Percentiles rank a stretch among this genome's conserved stretches.
Evolutionary conservation across 2,797 vertebrate genomes (phyloP).

Genomic region (Poecile montanus): DNA sequence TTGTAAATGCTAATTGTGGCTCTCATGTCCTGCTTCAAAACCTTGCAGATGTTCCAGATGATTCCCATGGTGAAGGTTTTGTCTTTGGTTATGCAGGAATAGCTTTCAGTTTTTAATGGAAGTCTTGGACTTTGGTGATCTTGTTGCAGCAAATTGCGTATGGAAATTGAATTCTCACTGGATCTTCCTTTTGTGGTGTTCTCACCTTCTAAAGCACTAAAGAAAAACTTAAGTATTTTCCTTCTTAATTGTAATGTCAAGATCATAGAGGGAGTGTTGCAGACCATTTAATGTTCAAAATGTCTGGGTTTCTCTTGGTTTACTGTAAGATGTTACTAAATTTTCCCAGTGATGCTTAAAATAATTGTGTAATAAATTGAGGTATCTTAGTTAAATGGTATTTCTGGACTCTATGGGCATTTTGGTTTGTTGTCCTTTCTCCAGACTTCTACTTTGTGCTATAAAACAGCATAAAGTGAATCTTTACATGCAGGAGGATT

Average conservation of each 20-base stretch:
- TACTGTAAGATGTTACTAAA: not conserved
- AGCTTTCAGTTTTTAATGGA: not conserved
- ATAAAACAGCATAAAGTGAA: not conserved
- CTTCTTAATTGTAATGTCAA: not conserved
- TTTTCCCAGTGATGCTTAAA: not conserved
- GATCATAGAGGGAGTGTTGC: slow-evolving; percentile 22
- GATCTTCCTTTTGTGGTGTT: not conserved
- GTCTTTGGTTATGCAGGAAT: not conserved
- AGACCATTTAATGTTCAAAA: slow-evolving; percentile 29
- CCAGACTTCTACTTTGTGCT: not conserved
- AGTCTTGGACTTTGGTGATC: not conserved
- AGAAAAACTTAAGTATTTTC: not conserved
- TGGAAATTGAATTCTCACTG: slow-evolving; percentile 32
- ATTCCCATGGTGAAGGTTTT: slow-evolving; percentile 11
- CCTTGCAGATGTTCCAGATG: not conserved
- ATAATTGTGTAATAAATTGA: not conserved
- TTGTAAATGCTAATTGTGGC: slow-evolving; percentile 23
- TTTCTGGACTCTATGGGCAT: not conserved
- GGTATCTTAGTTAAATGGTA: not conserved
- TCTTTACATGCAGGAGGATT: not conserved
- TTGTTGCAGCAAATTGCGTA: slow-evolving; percentile 7
- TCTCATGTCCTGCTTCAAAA: slow-evolving; percentile 23
- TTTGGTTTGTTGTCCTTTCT: not conserved
- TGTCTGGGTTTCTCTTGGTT: slow-evolving; percentile 23
- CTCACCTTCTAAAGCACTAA: slow-evolving; percentile 17